Base-by-base conservation (phyloP, 2,113 vertebrate species). In the Etheostoma cragini region DNA sequence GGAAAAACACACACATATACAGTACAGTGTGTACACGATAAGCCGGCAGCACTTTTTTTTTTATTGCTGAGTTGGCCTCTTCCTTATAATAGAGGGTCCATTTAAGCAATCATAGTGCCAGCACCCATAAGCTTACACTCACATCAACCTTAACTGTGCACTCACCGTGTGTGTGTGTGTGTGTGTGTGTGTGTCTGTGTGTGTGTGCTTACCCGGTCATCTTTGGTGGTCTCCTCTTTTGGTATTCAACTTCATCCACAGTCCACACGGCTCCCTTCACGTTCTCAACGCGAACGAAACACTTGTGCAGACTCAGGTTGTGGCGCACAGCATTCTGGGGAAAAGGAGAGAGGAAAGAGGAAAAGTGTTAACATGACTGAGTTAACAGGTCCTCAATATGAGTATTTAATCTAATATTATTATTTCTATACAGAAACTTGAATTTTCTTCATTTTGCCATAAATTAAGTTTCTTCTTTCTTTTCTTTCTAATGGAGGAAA, bases 181-280 rank as follows among this genome's bases (percentile, higher is more conserved):
- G 77, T 80, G 69, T 63, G 80, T 56, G 64, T 68, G 60, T 72
- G 81, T 60, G 52, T 49, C 22, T 3, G 64, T 53, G 69, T 15
- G 56, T 33, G 17, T 2, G 21, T 52, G 90, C 96, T 22, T 90
- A 99, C 98, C 98, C 97, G 15, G 98, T 99, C 98, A 99, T 99
- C 97, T 99, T 99, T 97, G 98, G 98, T 87, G 98, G 98, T 95
- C 98, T 98, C 95, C 98, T 95, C 96, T 99, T 99, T 96, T 99
- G 98, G 94, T 99, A 99, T 92, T 99, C 98, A 64, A 97, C 96
- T 94, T 99, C 98, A 6, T 99, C 98, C 88, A 99, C 98, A 0
- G 98, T 99, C 98, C 98, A 99, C 87, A 99, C 98, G 0, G 98
- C 98, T 1, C 98, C 98, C 91, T 99, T 99, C 93, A 99, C 98